These are phyloP conservation scores for Ditula angustiorana DNA, from an alignment of 2,888 invertebrate species.

Conservation along the genomic window DNA sequence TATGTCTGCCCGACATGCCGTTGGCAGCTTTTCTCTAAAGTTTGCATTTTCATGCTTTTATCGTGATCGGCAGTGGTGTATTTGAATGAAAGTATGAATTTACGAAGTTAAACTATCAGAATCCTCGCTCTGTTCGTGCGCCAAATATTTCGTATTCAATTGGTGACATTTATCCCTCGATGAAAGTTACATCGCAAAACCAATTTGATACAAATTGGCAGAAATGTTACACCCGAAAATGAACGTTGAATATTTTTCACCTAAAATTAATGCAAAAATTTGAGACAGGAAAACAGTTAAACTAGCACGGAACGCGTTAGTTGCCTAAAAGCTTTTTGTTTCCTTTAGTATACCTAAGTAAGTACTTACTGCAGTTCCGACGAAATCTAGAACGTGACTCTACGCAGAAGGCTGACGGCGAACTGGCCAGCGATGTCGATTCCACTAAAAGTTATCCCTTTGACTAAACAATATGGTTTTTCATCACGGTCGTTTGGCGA, in stretches of 20 bases:
- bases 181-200: neutral
- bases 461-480: slow-evolving; percentile 62
- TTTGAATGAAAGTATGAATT: too few species aligned
- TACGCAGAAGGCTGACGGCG: slow-evolving; percentile 45
- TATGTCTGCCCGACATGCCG: too few species aligned
- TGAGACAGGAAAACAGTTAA: too few species aligned
- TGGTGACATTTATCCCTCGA: neutral
- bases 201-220: neutral
- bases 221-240: neutral
- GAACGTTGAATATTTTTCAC: neutral
- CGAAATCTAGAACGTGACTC: slow-evolving; percentile 16
- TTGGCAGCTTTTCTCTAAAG: too few species aligned
- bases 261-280: too few species aligned
- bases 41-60: too few species aligned
- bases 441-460: slow-evolving; percentile 53
- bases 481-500: slow-evolving; percentile 64
- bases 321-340: neutral
- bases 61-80: too few species aligned
- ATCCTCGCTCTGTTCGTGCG: too few species aligned
- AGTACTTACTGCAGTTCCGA: neutral
- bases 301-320: too few species aligned
- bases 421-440: slow-evolving; percentile 46
- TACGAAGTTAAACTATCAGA: neutral
- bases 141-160: neutral
- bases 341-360: neutral